A percentile compares a stretch with the other conserved stretches of the same genome.
Evolutionary conservation across 2,888 invertebrate genomes (phyloP).

Genomic region (Cistogaster globosa): DNA sequence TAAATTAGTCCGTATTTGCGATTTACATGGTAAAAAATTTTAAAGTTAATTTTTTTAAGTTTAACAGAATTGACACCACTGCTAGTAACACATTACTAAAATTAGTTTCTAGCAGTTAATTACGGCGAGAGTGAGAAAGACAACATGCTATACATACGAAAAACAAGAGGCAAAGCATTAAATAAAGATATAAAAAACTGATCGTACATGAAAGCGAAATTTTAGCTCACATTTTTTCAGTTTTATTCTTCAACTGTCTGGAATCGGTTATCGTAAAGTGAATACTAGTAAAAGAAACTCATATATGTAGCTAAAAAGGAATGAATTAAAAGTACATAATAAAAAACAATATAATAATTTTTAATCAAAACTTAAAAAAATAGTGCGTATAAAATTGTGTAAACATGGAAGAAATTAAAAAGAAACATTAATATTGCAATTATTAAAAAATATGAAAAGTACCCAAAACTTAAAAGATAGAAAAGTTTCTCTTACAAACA

Average conservation of each 20-base stretch:
- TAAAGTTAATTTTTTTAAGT: too few relatives aligned
- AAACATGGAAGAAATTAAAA: constrained; percentile 17
- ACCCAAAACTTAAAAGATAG: constrained; percentile 36
- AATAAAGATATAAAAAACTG: constrained; percentile 43
- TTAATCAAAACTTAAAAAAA: constrained; percentile 7
- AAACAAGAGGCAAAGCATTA: constrained; percentile 45
- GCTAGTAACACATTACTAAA: constrained; percentile 46
- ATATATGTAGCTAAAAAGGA: constrained; percentile 44
- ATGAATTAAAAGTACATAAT: constrained; percentile 29
- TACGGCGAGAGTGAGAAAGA: constrained; percentile 12
- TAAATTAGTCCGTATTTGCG: too few relatives aligned
- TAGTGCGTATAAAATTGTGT: constrained; percentile 20
- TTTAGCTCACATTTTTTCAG: constrained; percentile 74
- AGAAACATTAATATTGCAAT: constrained; percentile 24
- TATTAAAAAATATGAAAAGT: constrained; percentile 32
- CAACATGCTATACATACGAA: constrained; percentile 17
- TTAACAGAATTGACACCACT: constrained; percentile 22
- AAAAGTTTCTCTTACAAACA: constrained; percentile 19
- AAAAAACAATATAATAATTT: constrained; percentile 45
- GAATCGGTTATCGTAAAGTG: constrained; percentile 76
- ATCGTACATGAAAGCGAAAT: constrained; percentile 70
- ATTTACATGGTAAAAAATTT: too few relatives aligned
- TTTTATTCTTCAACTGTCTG: constrained; percentile 79
- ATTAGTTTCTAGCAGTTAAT: neutral
- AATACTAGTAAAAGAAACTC: constrained; percentile 34